A percentile compares a stretch with the other conserved stretches of the same genome.
Conservation (phyloP, 1,140 invertebrate genomes). For the Monomorium pharaonis region DNA sequence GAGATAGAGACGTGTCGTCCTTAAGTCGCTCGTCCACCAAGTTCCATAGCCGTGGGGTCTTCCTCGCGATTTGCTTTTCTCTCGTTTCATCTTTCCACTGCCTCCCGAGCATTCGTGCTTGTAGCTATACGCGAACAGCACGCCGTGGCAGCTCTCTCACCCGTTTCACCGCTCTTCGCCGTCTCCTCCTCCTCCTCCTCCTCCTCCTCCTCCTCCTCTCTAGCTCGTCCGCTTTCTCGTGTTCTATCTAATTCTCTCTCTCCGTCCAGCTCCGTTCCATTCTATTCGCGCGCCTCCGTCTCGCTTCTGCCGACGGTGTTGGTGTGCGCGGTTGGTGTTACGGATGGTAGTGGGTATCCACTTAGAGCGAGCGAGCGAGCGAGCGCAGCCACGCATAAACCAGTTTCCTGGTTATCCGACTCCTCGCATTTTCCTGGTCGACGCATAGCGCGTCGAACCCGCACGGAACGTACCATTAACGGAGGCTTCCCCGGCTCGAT, state of each 20-base stretch:
- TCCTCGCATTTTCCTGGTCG: conserved; percentile 80
- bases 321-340: conserved; percentile 56
- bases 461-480: conserved; percentile 79
- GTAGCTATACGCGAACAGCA: conserved; percentile 28
- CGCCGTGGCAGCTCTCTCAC: conserved; percentile 60
- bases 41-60: conserved; percentile 64
- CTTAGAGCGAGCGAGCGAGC: conserved; percentile 70
- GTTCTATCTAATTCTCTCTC: conserved; percentile 62
- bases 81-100: conserved; percentile 61
- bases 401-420: conserved; percentile 84
- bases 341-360: conserved; percentile 71
- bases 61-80: conserved; percentile 61
- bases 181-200: conserved; percentile 53
- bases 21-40: conserved; percentile 65
- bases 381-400: conserved; percentile 81
- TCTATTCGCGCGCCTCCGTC: conserved; percentile 52
- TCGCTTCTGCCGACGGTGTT: conserved; percentile 66
- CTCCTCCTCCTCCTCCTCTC: conserved; percentile 52
- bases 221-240: conserved; percentile 54
- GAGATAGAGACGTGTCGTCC: conserved; percentile 54
- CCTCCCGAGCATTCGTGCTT: conserved; percentile 25
- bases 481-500: conserved; percentile 71
- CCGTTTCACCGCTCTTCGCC: conserved; percentile 21
- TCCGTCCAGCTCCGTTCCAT: conserved; percentile 68
- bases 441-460: conserved; percentile 75